A percentile compares a stretch with the other conserved stretches of the same genome.
phyloP scores from a whole-genome alignment of 2,113 vertebrate genomes.

The Nibea albiflora region DNA sequence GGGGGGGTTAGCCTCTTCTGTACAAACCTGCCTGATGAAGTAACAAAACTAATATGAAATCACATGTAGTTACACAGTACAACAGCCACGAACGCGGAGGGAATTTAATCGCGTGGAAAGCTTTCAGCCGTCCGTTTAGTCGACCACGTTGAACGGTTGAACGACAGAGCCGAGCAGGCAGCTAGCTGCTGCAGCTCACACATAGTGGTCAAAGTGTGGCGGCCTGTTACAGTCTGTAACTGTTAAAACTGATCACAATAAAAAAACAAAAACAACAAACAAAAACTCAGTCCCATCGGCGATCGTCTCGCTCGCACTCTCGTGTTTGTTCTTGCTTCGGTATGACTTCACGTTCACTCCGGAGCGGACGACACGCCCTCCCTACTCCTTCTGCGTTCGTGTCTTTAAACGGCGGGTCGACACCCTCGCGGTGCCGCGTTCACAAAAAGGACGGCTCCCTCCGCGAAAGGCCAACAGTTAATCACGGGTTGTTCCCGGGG shows the following conservation, averaged over 20 bases:
- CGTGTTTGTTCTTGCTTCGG: not conserved
- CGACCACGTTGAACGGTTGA: not conserved
- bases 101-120: constrained; percentile 11
- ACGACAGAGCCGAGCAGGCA: constrained; percentile 10
- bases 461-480: not conserved
- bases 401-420: not conserved
- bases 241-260: constrained; percentile 58
- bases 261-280: constrained; percentile 26
- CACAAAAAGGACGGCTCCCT: constrained; percentile 4
- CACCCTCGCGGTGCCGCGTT: constrained; percentile 5
- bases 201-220: constrained; percentile 32
- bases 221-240: constrained; percentile 46
- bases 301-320: constrained; percentile 6
- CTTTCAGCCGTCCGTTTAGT: constrained; percentile 19
- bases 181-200: constrained; percentile 9
- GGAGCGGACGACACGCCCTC: not conserved
- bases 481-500: not conserved
- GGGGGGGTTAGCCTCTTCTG: not conserved
- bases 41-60: constrained; percentile 7
- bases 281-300: constrained; percentile 3
- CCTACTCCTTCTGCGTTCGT: not conserved
- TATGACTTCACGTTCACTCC: not conserved
- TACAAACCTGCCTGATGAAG: not conserved
- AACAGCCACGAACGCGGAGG: not conserved
- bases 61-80: constrained; percentile 9